Percentiles rank a stretch among this genome's conserved stretches.
Conservation (phyloP, 2,797 vertebrate species). For the Eospalax fontanierii region DNA sequence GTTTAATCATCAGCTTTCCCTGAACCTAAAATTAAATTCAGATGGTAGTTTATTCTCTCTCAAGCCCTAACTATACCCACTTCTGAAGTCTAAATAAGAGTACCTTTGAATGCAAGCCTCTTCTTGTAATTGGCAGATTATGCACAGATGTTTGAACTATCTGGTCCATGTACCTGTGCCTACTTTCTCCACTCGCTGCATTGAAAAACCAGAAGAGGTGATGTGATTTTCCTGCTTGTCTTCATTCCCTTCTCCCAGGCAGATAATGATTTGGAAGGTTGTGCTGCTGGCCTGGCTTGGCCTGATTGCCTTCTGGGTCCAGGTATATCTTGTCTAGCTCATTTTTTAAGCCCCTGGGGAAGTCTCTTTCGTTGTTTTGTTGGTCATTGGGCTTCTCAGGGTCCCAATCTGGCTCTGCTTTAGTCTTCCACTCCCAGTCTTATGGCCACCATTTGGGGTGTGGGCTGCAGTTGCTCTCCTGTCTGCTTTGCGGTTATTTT, state of each 20-base stretch:
- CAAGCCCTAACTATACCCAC: not conserved
- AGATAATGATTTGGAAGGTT: not conserved
- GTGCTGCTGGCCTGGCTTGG: not conserved
- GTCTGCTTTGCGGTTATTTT: not conserved
- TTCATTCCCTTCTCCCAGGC: not conserved
- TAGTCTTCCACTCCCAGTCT: not conserved
- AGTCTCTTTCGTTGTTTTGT: not conserved
- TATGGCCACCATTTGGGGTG: not conserved
- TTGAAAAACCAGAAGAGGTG: not conserved
- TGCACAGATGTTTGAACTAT: not conserved
- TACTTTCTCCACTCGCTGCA: not conserved
- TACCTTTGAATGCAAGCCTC: not conserved
- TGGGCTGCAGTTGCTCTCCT: slow-evolving; percentile 19
- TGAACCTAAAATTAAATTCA: not conserved
- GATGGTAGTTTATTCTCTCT: not conserved
- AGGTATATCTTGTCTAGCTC: not conserved
- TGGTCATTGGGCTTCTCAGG: not conserved
- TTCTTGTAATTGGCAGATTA: not conserved
- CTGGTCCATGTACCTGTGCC: not conserved
- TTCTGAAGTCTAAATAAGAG: not conserved
- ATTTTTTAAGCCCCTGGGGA: not conserved
- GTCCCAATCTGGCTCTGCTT: not conserved
- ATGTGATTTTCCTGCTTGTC: not conserved
- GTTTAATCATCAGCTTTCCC: not conserved
- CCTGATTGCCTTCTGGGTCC: not conserved